Base-by-base conservation (phyloP, 2,113 vertebrate genomes). In the Laterallus jamaicensis region DNA sequence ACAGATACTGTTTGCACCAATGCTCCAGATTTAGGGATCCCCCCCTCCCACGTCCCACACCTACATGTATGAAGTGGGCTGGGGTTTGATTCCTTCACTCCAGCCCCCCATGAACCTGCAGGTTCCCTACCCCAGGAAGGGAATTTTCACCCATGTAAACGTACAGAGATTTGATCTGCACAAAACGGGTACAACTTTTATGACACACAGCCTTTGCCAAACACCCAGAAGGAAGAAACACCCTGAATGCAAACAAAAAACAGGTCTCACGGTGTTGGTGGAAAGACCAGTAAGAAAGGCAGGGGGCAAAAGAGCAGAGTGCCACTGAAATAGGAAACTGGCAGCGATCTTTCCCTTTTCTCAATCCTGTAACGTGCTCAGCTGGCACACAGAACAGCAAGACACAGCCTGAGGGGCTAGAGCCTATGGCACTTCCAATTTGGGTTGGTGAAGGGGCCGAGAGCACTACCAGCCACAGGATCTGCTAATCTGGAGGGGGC, bases 201-300 rank as follows among this genome's bases (percentile, higher is more conserved):
- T 64, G 54, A 54, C 76, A 35, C 8, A 2, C 19, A 18, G 25
- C 70, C 32, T 67, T 82, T 35, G n/a, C 58, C 76, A 82, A 85
- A 58, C 77, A 66, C 11, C 0, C 0, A 77, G 59, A 28, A 82
- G 68, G 75, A 66, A 93, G 92, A 58, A 96, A 96, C 96, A 84
- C 96, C 92, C 93, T 79, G 69, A 97, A 88, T 3, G 66, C 93
- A 97, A 97, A 91, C 80, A 93, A 71, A 77, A 79, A 82, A 64
- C 54, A 88, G 64, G 49, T 59, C 63, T 66, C 73, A 17, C 2
- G 49, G 71, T 28, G 20, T 8, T 78, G 62, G 86, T 2, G 3
- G 90, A 47, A 83, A 64, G 56, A 37, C 10, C 37, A 50, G 59
- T 35, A 54, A 25, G 39, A 77, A 64, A 75, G 6, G 32, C 52